Percentiles rank a stretch among this genome's conserved stretches.
phyloP scores from a whole-genome alignment of 1,140 invertebrate genomes.

The Temnothorax nylanderi region DNA sequence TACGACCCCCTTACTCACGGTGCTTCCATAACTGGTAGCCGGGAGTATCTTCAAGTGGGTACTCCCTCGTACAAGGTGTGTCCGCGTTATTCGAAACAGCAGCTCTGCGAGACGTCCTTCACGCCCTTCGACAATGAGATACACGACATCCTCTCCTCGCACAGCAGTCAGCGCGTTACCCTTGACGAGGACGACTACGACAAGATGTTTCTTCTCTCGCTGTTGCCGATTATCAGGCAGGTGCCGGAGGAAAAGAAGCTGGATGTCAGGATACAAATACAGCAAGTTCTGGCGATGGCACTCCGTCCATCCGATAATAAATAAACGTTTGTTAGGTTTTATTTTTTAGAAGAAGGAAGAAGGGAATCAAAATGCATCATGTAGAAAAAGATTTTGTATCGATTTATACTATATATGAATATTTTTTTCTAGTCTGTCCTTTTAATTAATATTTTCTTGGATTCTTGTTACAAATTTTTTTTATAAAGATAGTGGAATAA shows the following conservation, averaged over 20 bases:
- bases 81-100: constrained; percentile 76
- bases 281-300: constrained; percentile 79
- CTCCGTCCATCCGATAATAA: constrained; percentile 75
- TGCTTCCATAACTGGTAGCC: constrained; percentile 64
- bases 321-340: constrained; percentile 26
- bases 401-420: neutral
- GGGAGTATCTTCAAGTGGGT: constrained; percentile 71
- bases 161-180: constrained; percentile 74
- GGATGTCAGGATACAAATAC: constrained; percentile 83
- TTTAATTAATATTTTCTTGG: neutral
- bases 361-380: neutral
- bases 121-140: constrained; percentile 80
- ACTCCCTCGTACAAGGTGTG: constrained; percentile 71
- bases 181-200: constrained; percentile 82
- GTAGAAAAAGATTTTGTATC: neutral
- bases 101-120: constrained; percentile 79
- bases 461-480: neutral
- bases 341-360: neutral
- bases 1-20: constrained; percentile 75
- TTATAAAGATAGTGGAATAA: neutral
- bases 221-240: constrained; percentile 80
- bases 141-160: constrained; percentile 78
- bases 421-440: neutral
- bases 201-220: constrained; percentile 82
- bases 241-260: constrained; percentile 82